Evolutionary conservation across 2,888 invertebrate species (phyloP).

Genomic region (Lithosia quadra): DNA sequence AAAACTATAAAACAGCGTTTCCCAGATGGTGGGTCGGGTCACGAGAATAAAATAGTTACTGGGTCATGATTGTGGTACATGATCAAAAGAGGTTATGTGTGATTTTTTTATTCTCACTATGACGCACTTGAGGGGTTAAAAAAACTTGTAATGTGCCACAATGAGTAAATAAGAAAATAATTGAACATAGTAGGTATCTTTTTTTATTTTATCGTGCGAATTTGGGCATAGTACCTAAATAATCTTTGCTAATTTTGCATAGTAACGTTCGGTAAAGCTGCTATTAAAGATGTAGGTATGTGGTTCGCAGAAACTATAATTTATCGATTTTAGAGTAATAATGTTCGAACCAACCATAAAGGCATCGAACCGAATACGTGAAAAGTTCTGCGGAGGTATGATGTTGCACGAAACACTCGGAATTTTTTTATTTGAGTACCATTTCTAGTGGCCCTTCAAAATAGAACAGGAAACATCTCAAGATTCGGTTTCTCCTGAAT

Average conservation of each 20-base stretch:
- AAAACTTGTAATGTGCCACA: background rate
- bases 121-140: background rate
- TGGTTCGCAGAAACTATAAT: background rate
- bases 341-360: no score
- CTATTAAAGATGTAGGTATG: background rate
- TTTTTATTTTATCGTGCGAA: no score
- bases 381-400: background rate
- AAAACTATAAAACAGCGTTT: background rate
- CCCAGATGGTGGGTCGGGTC: background rate
- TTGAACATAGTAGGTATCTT: no score
- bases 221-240: no score
- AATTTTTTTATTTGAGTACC: background rate
- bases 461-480: constrained; percentile 18
- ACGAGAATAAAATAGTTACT: background rate
- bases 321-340: background rate
- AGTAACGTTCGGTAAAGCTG: no score
- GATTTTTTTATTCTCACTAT: background rate
- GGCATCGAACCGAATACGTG: background rate
- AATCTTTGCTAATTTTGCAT: no score
- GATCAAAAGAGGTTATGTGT: background rate
- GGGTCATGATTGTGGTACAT: background rate
- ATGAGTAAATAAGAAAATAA: background rate
- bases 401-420: background rate
- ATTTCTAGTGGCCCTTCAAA: constrained; percentile 21
- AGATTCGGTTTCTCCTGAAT: constrained; percentile 27